Evolutionary conservation across 2,888 invertebrate genomes (phyloP), one percentile per base, ranked within the genome.

Genomic region (Pyrochroa serraticornis): DNA sequence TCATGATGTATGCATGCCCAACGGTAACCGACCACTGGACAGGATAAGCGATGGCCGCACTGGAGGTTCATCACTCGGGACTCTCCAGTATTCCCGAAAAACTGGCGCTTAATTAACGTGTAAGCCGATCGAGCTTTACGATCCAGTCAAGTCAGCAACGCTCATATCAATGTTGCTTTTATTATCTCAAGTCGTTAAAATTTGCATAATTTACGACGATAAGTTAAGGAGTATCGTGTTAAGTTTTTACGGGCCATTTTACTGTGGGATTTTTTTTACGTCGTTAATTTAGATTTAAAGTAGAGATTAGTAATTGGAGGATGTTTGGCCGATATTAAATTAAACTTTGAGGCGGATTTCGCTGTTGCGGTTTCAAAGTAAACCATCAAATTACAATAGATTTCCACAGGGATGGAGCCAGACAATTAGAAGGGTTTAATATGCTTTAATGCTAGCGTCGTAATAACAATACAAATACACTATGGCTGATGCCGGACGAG

Each of bases 21-120:
- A 49, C 61, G 66, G 64, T 63, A 63, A 64, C 67, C 63, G 61
- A 65, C 66, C 69, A 63, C 66, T 58, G 67, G 72, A 74, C 74
- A 71, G 71, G 66, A 70, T 72, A 70, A 74, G 63, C 71, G 71
- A 74, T 70, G 63, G 70, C 65, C 60, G 58, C 66, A 65, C 67
- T 67, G 70, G 65, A 67, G 66, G 70, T 71, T 36, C 43, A 48
- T 55, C 54, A 55, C 42, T 55, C 38, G 22, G n/a, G 14, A 22
- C 22, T 22, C 22, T 22, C 22, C 22, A 22, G 22, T 5, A 22
- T 22, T 5, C 22, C 22, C 22, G 22, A 22, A 22, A 22, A 22
- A 22, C 5, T 22, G 3, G 2, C 22, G 22, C 22, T 22, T 22
- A 22, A 22, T 22, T 22, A 22, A 22, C 22, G 22, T 22, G 22